These are phyloP conservation scores for Coregonus sp. DNA, from an alignment of 2,797 vertebrate genomes.

Conservation along the genomic window DNA sequence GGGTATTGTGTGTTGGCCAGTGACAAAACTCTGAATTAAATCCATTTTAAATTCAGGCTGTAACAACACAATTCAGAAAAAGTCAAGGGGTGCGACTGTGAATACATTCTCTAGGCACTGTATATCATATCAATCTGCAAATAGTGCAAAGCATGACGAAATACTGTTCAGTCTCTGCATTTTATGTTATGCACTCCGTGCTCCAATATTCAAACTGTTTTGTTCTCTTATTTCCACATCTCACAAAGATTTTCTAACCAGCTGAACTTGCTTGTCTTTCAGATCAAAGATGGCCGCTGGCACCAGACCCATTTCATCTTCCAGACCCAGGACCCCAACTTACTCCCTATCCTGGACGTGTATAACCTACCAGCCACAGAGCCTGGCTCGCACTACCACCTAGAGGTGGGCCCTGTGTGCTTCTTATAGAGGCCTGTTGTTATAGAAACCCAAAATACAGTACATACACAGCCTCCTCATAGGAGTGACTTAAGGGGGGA, in stretches of 20 bases:
- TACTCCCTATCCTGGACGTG: slow-evolving; percentile 87
- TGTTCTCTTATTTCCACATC: not conserved
- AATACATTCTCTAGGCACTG: too few species aligned
- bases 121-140: too few species aligned
- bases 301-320: slow-evolving; percentile 89
- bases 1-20: too few species aligned
- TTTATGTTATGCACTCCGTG: not conserved
- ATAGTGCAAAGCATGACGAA: too few species aligned
- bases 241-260: not conserved
- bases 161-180: not conserved
- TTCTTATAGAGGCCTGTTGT: slow-evolving; percentile 79
- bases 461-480: slow-evolving; percentile 10
- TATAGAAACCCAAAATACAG: not conserved
- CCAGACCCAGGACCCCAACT: slow-evolving; percentile 87
- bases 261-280: slow-evolving; percentile 23
- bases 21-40: too few species aligned
- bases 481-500: slow-evolving; percentile 26
- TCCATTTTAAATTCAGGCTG: too few species aligned
- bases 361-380: slow-evolving; percentile 80
- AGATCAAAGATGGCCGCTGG: slow-evolving; percentile 93
- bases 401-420: slow-evolving; percentile 93
- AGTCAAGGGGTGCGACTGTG: too few species aligned
- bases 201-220: not conserved
- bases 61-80: too few species aligned
- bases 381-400: slow-evolving; percentile 82